phyloP scores from a whole-genome alignment of 1,140 invertebrate genomes.

The Drosophila mauritiana region DNA sequence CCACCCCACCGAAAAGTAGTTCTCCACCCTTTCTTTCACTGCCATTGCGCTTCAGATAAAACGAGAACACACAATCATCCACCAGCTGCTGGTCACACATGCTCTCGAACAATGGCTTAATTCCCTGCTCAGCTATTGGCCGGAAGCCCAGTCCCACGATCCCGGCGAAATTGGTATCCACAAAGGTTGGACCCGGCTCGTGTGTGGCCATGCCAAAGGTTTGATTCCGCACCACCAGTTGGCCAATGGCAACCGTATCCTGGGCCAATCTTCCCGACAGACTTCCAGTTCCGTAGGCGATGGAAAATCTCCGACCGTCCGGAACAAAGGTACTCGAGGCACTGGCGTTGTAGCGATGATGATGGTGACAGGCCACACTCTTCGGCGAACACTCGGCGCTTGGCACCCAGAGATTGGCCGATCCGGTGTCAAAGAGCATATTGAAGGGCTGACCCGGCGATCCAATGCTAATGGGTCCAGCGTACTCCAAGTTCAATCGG shows the following conservation, averaged over 20 bases:
- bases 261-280: slow-evolving; percentile 40
- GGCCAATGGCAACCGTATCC: slow-evolving; percentile 85
- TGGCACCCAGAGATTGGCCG: slow-evolving; percentile 58
- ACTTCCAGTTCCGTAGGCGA: slow-evolving; percentile 46
- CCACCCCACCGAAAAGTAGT: slow-evolving; percentile 51
- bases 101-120: slow-evolving; percentile 95
- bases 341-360: slow-evolving; percentile 47
- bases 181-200: slow-evolving; percentile 94
- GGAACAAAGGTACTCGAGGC: slow-evolving; percentile 35
- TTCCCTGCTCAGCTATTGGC: slow-evolving; percentile 94
- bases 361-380: slow-evolving; percentile 50
- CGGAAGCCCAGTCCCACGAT: slow-evolving; percentile 96
- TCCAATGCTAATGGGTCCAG: slow-evolving; percentile 95
- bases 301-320: slow-evolving; percentile 41
- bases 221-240: slow-evolving; percentile 89
- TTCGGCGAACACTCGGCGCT: slow-evolving; percentile 34
- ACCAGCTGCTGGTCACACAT: slow-evolving; percentile 95
- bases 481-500: slow-evolving; percentile 48
- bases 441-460: slow-evolving; percentile 91
- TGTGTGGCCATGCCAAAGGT: slow-evolving; percentile 97
- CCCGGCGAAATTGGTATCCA: slow-evolving; percentile 98
- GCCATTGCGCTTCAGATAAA: slow-evolving; percentile 91
- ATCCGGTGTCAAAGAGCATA: slow-evolving; percentile 59
- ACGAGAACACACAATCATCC: slow-evolving; percentile 93
- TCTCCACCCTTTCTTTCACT: slow-evolving; percentile 40